These are phyloP conservation scores for Atethmia centrago DNA, from an alignment of 2,888 invertebrate species.

Conservation along the genomic window DNA sequence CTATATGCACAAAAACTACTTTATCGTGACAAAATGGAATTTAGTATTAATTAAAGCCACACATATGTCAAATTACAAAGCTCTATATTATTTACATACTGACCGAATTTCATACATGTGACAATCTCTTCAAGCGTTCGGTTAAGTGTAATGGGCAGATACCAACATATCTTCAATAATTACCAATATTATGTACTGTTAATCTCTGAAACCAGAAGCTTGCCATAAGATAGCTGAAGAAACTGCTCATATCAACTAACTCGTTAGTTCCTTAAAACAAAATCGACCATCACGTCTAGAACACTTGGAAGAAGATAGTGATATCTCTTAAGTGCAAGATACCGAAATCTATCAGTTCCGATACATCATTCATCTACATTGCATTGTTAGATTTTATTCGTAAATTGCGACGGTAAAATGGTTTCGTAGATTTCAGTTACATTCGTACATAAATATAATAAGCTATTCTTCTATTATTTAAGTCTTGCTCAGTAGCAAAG, in stretches of 20 bases:
- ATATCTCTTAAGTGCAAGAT: constrained; percentile 33
- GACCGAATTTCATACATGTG: constrained; percentile 10
- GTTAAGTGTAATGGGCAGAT: constrained; percentile 42
- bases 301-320: constrained; percentile 36
- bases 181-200: constrained; percentile 52
- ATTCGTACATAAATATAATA: constrained; percentile 15
- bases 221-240: constrained; percentile 16
- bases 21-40: constrained; percentile 3
- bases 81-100: constrained; percentile 27
- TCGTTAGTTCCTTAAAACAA: constrained; percentile 29
- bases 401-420: constrained; percentile 36
- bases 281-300: constrained; percentile 10
- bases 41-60: constrained; percentile 33
- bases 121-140: constrained; percentile 8
- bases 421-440: constrained; percentile 53
- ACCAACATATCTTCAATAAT: constrained; percentile 41
- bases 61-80: constrained; percentile 33
- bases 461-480: background rate
- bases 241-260: constrained; percentile 10
- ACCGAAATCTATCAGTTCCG: constrained; percentile 25
- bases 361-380: constrained; percentile 45
- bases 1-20: constrained; percentile 17
- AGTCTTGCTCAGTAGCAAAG: constrained; percentile 1
- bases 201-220: constrained; percentile 40
- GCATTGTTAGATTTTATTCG: constrained; percentile 59